Evolutionary conservation across 2,113 vertebrate species (phyloP).

Genomic region (Mormyrus iriodes): DNA sequence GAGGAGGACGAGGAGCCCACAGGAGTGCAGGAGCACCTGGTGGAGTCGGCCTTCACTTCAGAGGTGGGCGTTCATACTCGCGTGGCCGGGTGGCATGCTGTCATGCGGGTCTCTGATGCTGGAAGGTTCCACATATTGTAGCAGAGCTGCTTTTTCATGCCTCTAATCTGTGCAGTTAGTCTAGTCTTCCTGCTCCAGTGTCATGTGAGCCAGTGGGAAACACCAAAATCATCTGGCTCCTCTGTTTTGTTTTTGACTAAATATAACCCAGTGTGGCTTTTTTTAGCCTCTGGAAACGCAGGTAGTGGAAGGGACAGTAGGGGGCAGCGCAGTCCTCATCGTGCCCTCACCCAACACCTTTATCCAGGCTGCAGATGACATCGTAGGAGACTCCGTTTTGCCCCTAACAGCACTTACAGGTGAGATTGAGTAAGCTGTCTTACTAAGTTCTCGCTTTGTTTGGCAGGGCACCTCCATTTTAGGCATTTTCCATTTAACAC

Average conservation of each 20-base stretch:
- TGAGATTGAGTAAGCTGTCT: no score
- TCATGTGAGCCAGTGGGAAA: neutral
- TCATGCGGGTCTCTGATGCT: neutral
- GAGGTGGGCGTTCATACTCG: slow-evolving; percentile 48
- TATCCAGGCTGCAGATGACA: slow-evolving; percentile 78
- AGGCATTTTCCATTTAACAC: neutral
- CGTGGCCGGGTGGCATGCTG: no score
- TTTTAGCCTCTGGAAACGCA: slow-evolving; percentile 57
- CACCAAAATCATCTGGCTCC: neutral
- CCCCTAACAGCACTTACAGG: slow-evolving; percentile 76
- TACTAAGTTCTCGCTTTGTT: no score
- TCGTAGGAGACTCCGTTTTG: slow-evolving; percentile 69
- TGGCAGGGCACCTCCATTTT: neutral
- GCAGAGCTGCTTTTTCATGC: neutral
- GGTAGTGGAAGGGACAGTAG: slow-evolving; percentile 67
- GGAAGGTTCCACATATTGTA: neutral
- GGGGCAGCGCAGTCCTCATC: slow-evolving; percentile 76
- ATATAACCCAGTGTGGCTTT: neutral
- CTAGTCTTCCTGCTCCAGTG: neutral
- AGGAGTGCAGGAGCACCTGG: slow-evolving; percentile 38
- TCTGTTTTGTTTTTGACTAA: neutral
- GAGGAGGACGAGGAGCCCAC: slow-evolving; percentile 46
- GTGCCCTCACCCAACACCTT: slow-evolving; percentile 85
- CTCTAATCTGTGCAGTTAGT: neutral
- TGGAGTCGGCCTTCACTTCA: slow-evolving; percentile 55